Evolutionary conservation across 2,888 invertebrate species (phyloP).

Genomic region (Antitype chi): DNA sequence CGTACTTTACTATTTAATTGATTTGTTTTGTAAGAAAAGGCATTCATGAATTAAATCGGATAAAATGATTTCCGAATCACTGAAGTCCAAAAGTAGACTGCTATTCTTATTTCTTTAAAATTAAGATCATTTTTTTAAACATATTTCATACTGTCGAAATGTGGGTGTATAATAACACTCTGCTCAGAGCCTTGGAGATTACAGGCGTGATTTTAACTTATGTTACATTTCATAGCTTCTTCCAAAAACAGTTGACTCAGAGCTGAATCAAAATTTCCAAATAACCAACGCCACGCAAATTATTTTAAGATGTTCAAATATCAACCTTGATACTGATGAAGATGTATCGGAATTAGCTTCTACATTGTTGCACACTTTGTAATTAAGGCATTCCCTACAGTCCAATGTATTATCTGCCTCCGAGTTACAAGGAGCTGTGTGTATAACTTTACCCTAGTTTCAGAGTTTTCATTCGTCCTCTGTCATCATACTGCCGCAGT

Average conservation of each 20-base stretch:
- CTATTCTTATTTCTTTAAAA: no score
- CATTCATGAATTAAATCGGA: neutral
- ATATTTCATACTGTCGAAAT: neutral
- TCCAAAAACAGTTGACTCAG: neutral
- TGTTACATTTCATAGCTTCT: neutral
- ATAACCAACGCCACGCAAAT: neutral
- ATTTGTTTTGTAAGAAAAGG: neutral
- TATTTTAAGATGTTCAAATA: constrained; percentile 16
- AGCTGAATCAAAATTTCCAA: constrained; percentile 1
- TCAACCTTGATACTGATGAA: constrained; percentile 41
- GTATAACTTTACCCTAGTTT: constrained; percentile 37
- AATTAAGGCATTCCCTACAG: constrained; percentile 44
- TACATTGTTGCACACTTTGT: constrained; percentile 39
- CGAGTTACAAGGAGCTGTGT: constrained; percentile 13
- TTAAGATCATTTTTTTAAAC: no score
- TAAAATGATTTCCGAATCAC: neutral
- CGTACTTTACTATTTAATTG: neutral
- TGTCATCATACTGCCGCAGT: constrained; percentile 6
- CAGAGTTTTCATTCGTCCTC: constrained; percentile 29
- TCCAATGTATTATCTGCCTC: constrained; percentile 41
- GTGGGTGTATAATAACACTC: neutral
- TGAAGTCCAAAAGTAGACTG: neutral
- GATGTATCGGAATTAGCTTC: constrained; percentile 44
- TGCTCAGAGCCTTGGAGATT: neutral
- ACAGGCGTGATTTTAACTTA: neutral